Evolutionary conservation across 2,797 vertebrate genomes (phyloP).

Genomic region (Buphagus erythrorhynchus): DNA sequence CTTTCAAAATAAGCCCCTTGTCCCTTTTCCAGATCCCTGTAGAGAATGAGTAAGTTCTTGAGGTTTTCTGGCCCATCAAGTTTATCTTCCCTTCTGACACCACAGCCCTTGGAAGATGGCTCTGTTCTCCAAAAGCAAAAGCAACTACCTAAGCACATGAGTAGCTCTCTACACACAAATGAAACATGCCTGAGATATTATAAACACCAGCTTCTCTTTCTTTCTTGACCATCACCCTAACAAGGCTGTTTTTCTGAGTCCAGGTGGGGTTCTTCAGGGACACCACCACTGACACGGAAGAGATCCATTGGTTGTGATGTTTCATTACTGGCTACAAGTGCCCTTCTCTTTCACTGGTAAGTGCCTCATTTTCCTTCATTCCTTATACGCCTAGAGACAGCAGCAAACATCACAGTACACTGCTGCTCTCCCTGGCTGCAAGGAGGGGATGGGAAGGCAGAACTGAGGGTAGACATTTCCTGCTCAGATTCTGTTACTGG

Average conservation of each 20-base stretch:
- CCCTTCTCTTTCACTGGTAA: not conserved
- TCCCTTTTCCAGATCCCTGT: not conserved
- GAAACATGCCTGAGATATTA: not conserved
- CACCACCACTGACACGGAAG: not conserved
- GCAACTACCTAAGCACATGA: not conserved
- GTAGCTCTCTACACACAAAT: not conserved
- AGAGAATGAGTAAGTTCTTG: not conserved
- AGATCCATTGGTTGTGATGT: fast-evolving
- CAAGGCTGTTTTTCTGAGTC: not conserved
- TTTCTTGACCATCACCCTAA: not conserved
- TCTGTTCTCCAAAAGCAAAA: not conserved
- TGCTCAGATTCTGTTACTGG: not conserved
- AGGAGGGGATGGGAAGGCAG: not conserved
- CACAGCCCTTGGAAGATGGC: not conserved
- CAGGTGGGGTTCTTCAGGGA: not conserved
- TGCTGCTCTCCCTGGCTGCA: not conserved
- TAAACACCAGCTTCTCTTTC: not conserved
- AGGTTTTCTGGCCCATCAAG: not conserved
- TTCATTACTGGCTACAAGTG: not conserved
- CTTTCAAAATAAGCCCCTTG: not conserved
- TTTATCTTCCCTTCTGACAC: not conserved
- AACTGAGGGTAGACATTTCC: not conserved
- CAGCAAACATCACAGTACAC: not conserved
- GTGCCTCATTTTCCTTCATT: not conserved
- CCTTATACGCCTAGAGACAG: fast-evolving